A percentile compares a stretch with the other conserved stretches of the same genome.
Conservation (phyloP, 2,888 invertebrate species). For the Caenorhabditis zanzibari region DNA sequence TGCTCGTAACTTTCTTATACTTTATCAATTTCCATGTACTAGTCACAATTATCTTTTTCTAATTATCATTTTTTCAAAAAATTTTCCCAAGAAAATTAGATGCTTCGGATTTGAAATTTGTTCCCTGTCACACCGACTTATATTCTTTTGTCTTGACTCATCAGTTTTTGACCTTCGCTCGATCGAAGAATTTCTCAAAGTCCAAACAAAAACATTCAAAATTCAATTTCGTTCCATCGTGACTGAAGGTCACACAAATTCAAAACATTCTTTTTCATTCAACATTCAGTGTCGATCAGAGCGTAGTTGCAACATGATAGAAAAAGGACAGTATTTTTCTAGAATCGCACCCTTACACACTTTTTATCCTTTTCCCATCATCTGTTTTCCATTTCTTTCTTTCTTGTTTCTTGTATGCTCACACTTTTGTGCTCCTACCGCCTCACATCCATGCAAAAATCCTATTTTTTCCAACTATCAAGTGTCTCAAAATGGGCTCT, state of each 20-base stretch:
- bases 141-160: slow-evolving; percentile 8
- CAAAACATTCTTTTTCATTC: background rate
- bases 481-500: no score
- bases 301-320: slow-evolving; percentile 61
- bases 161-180: slow-evolving; percentile 53
- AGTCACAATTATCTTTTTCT: slow-evolving; percentile 22
- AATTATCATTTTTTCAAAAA: background rate
- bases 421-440: slow-evolving; percentile 27
- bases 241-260: slow-evolving; percentile 1
- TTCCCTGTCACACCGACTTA: slow-evolving; percentile 30
- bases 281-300: slow-evolving; percentile 47
- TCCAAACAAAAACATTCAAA: background rate
- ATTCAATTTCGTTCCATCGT: background rate
- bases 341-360: slow-evolving; percentile 34
- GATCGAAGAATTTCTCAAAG: slow-evolving; percentile 26
- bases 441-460: slow-evolving; percentile 36
- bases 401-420: slow-evolving; percentile 23
- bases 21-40: background rate
- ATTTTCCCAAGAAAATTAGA: background rate
- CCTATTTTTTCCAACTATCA: no score
- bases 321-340: slow-evolving; percentile 39
- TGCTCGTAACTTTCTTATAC: no score
- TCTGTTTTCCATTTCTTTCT: slow-evolving; percentile 35
- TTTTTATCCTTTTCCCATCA: slow-evolving; percentile 21
- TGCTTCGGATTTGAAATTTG: slow-evolving; percentile 60